A percentile compares a stretch with the other conserved stretches of the same genome.
Evolutionary conservation across 2,797 vertebrate species (phyloP).

Genomic region (Pangasius sanitwongsei): DNA sequence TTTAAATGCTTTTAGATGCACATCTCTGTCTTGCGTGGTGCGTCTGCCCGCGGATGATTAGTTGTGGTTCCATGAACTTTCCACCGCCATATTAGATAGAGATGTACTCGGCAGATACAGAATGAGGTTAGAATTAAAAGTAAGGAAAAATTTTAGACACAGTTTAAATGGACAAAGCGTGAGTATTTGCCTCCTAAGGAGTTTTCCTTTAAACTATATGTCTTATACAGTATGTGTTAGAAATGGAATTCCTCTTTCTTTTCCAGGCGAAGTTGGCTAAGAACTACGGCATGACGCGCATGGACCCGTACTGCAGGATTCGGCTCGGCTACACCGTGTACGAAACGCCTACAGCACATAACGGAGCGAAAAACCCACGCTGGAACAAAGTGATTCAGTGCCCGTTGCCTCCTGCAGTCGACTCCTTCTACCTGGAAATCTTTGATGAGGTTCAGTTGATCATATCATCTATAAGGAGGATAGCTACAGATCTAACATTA

Average conservation of each 20-base stretch:
- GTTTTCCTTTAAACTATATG: neutral
- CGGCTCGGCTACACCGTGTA: slow-evolving; percentile 94
- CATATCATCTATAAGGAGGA: too few relatives aligned
- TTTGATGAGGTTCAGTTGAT: slow-evolving; percentile 88
- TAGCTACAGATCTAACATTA: neutral
- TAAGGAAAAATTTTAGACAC: too few relatives aligned
- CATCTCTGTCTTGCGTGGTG: too few relatives aligned
- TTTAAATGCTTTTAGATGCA: too few relatives aligned
- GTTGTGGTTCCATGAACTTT: too few relatives aligned
- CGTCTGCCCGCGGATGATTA: too few relatives aligned
- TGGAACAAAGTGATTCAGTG: slow-evolving; percentile 99
- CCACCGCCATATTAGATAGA: too few relatives aligned
- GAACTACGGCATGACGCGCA: slow-evolving; percentile 97
- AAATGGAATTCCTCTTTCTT: neutral
- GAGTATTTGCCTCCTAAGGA: too few relatives aligned
- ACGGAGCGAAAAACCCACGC: slow-evolving; percentile 95
- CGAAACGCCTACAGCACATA: slow-evolving; percentile 95
- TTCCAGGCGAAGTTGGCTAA: slow-evolving; percentile 93
- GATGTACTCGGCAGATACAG: too few relatives aligned
- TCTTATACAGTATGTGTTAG: too few relatives aligned
- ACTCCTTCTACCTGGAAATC: slow-evolving; percentile 97
- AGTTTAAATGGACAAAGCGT: too few relatives aligned
- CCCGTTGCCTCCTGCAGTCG: slow-evolving; percentile 90
- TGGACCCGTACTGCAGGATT: slow-evolving; percentile 95
- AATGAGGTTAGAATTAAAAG: too few relatives aligned